Evolutionary conservation across 1,140 invertebrate genomes (phyloP), one percentile per base, ranked within the genome.

Genomic region (Drosophila gunungcola): DNA sequence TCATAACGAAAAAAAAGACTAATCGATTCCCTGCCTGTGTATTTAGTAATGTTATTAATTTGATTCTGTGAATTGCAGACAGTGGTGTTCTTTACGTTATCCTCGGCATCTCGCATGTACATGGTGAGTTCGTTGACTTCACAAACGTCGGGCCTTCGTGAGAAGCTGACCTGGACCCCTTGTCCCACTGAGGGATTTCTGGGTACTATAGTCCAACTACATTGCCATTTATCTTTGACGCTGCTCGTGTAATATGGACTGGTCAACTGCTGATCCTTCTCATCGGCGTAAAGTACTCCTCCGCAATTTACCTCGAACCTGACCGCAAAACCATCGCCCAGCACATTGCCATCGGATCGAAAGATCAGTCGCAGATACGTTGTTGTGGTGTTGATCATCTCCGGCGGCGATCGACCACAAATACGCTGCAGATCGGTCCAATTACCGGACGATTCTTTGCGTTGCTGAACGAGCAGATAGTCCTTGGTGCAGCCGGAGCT

Each of bases 401-500:
- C 57, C 4, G 97, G 97, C 9, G 94, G 90, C 21, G 93, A 83
- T 39, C 96, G 94, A 1, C 97, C 97, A 91, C 98, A 99, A 2
- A 93, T 94, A 0, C 95, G 73, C 48, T 94, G 92, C 65, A 92
- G 68, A 93, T 95, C 95, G 3, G 86, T 62, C 88, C 90, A 70
- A 25, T 93, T 91, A 42, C 94, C 91, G 27, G 73, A 62, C 63
- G 81, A 91, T 48, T 94, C 91, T 5, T 38, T 29, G 16, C 42
- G 55, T 93, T 32, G 75, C 48, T 92, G 81, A 0, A 91, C 65
- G 7, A 57, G 53, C 36, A 97, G 88, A 91, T 94, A 98, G 93
- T 99, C 97, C 91, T 97, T 97, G 1, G 92, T 93, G 86, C 98
- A 99, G 76, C 95, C 94, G 1, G 67, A 12, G 63, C 94, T 95